Evolutionary conservation across 2,888 invertebrate species (phyloP), one percentile per base, ranked within the genome.

Genomic region (Cheilosia soror): DNA sequence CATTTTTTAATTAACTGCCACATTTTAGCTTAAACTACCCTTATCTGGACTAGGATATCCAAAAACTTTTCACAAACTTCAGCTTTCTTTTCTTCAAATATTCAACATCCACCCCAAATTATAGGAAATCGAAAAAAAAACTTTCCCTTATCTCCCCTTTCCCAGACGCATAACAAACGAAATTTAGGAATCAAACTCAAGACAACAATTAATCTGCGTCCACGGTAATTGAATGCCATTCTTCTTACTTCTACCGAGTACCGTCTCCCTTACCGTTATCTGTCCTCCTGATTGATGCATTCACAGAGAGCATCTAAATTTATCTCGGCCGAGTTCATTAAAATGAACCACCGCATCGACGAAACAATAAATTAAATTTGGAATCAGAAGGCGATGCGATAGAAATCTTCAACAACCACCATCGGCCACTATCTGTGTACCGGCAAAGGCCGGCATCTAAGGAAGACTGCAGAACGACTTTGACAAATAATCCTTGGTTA

Each of bases 401-500:
- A 49, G 65, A 65, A 62, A 75, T 79, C 75, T 75, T 57, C 5
- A 5, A 9, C 47, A 66, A 40, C 69, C 62, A 66, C 29, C 63
- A 73, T 25, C 55, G 29, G 15, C 15, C 62, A 62, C 25, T 51
- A 72, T 76, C 76, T 76, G 20, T 6, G 13, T 9, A n/a, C 66
- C 65, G 60, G 33, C 73, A 79, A 78, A 65, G 77, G 40, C 47
- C 51, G 63, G 65, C 66, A 78, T 73, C 83, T 72, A 20, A 15
- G 40, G 20, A 63, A 47, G 51, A 44, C 25, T 13, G 31, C 25
- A 60, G 9, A 47, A 40, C 29, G 78, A 83, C 78, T 66, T 72
- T 83, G 83, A 78, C 78, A 78, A 83, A 83, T 83, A 83, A 78
- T 73, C 58, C 55, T 63, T 31, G 63, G 72, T 83, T 78, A 83